Evolutionary conservation across 2,797 vertebrate genomes (phyloP).

Genomic region (Nannoperca obscura): DNA sequence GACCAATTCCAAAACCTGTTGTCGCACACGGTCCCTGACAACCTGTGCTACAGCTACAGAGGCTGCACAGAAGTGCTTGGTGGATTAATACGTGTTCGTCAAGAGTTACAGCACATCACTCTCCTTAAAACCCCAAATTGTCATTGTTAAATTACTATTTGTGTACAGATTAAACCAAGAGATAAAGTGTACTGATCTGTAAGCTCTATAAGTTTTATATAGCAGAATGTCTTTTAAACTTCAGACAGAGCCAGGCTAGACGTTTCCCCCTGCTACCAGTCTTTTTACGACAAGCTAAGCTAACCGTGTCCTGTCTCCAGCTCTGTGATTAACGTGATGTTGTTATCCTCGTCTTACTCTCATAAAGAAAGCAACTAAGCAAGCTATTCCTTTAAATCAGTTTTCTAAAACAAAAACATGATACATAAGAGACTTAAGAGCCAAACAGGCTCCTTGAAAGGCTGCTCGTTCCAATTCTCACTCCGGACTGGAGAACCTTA

Average conservation of each 20-base stretch:
- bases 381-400: not conserved
- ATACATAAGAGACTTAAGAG: no score
- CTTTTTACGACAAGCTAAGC: not conserved
- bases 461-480: conserved; percentile 30
- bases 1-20: not conserved
- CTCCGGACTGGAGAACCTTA: conserved; percentile 16
- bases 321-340: not conserved
- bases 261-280: not conserved
- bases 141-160: not conserved
- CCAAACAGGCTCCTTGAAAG: conserved; percentile 19
- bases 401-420: not conserved
- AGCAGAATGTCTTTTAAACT: not conserved
- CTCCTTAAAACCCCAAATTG: not conserved
- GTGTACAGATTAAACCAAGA: not conserved
- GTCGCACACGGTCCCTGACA: not conserved
- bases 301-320: not conserved
- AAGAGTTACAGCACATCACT: not conserved
- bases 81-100: not conserved
- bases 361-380: not conserved
- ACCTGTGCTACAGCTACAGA: not conserved
- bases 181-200: not conserved
- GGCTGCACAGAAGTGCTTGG: not conserved
- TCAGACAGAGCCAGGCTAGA: no score
- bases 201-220: not conserved
- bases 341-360: not conserved